These are phyloP conservation scores for Peromyscus attwateri DNA, from an alignment of 2,797 vertebrate genomes.

Conservation along the genomic window DNA sequence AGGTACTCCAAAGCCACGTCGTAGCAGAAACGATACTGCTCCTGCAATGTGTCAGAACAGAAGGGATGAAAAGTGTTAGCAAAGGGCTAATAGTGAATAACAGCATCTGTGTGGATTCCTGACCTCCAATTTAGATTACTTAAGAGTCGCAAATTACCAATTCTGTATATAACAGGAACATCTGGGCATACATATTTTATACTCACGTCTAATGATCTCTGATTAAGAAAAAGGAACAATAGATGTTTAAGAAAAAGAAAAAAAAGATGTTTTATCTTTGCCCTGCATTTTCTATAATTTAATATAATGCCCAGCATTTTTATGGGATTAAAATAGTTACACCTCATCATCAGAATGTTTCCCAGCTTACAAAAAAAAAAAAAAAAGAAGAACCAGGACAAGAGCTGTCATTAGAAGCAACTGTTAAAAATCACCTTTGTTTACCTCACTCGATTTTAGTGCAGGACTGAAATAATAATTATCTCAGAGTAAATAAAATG, in stretches of 20 bases:
- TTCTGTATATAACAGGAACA: constrained; percentile 6
- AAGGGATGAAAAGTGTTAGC: not conserved
- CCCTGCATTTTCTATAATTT: not conserved
- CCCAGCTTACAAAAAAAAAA: not conserved
- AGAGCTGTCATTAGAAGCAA: not conserved
- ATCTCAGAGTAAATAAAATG: constrained; percentile 42
- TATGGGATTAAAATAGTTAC: not conserved
- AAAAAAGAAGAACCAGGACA: constrained; percentile 3
- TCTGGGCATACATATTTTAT: not conserved
- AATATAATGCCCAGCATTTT: not conserved
- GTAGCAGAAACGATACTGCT: constrained; percentile 99
- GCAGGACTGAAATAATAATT: constrained; percentile 38
- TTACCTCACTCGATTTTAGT: not conserved
- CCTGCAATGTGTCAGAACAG: constrained; percentile 86
- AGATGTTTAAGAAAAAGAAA: constrained; percentile 25
- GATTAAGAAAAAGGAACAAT: constrained; percentile 25
- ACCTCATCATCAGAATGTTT: constrained; percentile 32
- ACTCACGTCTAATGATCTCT: not conserved
- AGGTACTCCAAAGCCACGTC: constrained; percentile 97
- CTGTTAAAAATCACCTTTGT: not conserved
- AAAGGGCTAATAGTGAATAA: not conserved
- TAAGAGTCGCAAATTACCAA: not conserved
- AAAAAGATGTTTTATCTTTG: not conserved
- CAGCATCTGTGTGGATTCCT: not conserved
- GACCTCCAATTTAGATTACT: not conserved